Base-by-base conservation (phyloP, 2,888 invertebrate genomes). In the Lithodes maja region DNA sequence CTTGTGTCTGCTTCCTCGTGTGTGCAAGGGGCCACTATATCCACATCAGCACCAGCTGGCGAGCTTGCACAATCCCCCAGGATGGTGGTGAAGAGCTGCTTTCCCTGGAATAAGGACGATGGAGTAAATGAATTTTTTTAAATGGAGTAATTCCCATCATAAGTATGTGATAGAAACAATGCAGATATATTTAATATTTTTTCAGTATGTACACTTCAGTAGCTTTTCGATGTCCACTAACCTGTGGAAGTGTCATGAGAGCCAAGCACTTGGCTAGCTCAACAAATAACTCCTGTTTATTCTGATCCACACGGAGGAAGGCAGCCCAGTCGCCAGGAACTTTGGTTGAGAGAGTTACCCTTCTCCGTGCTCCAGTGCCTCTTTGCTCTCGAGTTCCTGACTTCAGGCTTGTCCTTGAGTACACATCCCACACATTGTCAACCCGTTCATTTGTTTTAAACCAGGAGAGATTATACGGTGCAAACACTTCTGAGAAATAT, bases 361-460 rank as follows among this genome's bases (percentile, higher is more conserved):
- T n/a, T n/a, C n/a, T n/a, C n/a, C n/a, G n/a, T 15, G 85, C 61
- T 2, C 84, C 74, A 9, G 2, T 87, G 2, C 84, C 77, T 55
- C 84, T 9, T 84, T 87, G 81, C 49, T 87, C 61, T 33, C 78
- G 17, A 78, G 85, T 85, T 77, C 78, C 55, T 77, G 85, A 85
- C 78, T 78, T 85, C 17, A 85, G 78, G n/a, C 85, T 85, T 77
- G 85, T 78, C 77, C 55, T 85, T 33, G 85, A 78, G 78, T 85
- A 78, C 5, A 85, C 75, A 54, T 55, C 75, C 78, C 78, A 85
- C 54, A 85, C 78, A 61, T 61, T 61, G 52, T 85, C 85, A 61
- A 85, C 85, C 2, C 78, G 61, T 2, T 85, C 33, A 33, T 85
- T 85, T 5, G n/a, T 85, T 85, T 85, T 52, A 85, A 79, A 85